These are phyloP conservation scores for Galagoides demidoff DNA, from an alignment of 2,797 vertebrate species.

Conservation along the genomic window DNA sequence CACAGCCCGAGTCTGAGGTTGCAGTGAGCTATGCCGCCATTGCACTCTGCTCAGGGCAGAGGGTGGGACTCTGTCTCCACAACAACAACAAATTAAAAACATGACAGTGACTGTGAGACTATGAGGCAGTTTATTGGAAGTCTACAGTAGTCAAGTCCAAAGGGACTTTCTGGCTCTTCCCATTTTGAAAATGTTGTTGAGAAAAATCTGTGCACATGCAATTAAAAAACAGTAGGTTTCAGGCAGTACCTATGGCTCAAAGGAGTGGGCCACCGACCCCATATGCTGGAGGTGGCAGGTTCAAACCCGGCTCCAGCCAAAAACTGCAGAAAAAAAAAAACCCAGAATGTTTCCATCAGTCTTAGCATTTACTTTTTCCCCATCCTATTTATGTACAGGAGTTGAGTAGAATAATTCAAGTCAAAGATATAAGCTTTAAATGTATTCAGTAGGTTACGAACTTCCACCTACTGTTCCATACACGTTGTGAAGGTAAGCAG, in stretches of 20 bases:
- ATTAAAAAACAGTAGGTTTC: conserved; percentile 15
- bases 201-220: neutral
- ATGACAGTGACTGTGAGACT: neutral
- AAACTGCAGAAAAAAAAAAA: too few relatives aligned
- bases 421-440: neutral
- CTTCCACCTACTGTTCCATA: neutral
- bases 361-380: neutral
- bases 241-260: too few relatives aligned
- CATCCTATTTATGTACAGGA: neutral
- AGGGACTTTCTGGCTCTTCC: neutral
- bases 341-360: neutral
- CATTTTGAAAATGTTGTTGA: neutral
- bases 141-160: neutral
- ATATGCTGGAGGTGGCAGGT: too few relatives aligned
- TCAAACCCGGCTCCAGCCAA: too few relatives aligned
- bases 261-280: too few relatives aligned
- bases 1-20: too few relatives aligned
- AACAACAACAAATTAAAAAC: neutral
- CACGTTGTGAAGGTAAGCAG: neutral
- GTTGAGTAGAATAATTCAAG: neutral
- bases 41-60: too few relatives aligned
- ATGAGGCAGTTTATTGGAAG: neutral
- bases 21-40: too few relatives aligned
- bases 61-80: too few relatives aligned
- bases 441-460: neutral